Base-by-base conservation (phyloP, 2,888 invertebrate genomes). In the Nemapogon koenigi region DNA sequence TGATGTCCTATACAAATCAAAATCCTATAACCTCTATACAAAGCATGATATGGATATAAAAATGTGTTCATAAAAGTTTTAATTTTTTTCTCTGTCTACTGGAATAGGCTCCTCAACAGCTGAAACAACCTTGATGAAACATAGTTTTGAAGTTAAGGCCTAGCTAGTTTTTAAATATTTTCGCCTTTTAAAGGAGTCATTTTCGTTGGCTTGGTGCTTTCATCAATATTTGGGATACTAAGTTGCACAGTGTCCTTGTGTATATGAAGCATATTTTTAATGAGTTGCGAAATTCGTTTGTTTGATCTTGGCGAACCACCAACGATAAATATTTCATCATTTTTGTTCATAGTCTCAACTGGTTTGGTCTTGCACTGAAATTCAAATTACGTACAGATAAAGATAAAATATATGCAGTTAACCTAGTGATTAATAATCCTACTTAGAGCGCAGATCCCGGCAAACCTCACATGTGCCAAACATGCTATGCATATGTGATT, bases 201-300 rank as follows among this genome's bases (percentile, higher is more conserved):
- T 59, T 62, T 78, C 1, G 75, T 78, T 0, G 71, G 73, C 31
- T 72, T 78, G 0, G 72, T 70, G 1, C 55, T 46, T 44, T 78
- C 78, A 11, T 76, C 75, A 1, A 53, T 50, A 47, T 62, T 73
- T 0, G 53, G 53, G 1, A 62, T 43, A 38, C 67, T 73, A 3
- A 76, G 52, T 38, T 75, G 72, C 2, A 73, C 26, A 0, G 63
- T 60, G 7, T 72, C 72, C 35, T 62, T 70, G 33, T 78, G 66
- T 10, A 75, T 71, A 16, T 71, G 70, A 0, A 78, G 51, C 27
- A 76, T 57, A 17, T 69, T 65, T 43, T 68, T 72, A 18, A 78
- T 52, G 0, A 62, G 57, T 11, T 55, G 54, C 0, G 62, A 52
- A 2, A 76, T 33, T 30, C 60, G 73, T 43, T 62, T 66, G 30